Evolutionary conservation across 2,797 vertebrate species (phyloP).

Genomic region (Diplodus sargus): DNA sequence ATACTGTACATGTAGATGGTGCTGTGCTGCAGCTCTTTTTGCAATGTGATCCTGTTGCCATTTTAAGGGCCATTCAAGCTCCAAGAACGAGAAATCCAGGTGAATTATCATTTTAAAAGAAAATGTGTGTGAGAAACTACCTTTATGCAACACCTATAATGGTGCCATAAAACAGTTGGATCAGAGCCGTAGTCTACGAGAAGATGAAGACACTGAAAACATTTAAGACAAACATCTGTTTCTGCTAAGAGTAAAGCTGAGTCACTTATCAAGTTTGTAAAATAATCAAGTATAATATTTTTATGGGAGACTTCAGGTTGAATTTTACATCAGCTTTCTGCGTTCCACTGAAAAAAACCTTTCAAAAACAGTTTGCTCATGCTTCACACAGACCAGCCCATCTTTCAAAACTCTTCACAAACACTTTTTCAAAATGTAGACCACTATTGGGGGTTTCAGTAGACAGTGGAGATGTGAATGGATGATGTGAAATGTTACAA

Average conservation of each 20-base stretch:
- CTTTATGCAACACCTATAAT: conserved; percentile 54
- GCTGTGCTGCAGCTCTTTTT: conserved; percentile 34
- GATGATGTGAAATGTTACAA: conserved; percentile 66
- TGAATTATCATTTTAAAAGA: conserved; percentile 43
- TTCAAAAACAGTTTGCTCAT: conserved; percentile 32
- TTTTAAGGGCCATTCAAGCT: conserved; percentile 43
- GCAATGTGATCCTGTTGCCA: conserved; percentile 54
- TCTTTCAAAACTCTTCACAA: conserved; percentile 49
- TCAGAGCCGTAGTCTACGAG: conserved; percentile 21
- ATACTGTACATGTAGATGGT: conserved; percentile 14
- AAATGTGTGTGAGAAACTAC: conserved; percentile 23
- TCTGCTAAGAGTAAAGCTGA: conserved; percentile 1
- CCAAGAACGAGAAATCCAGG: conserved; percentile 70
- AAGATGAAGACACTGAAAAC: conserved; percentile 12
- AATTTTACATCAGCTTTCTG: conserved; percentile 15
- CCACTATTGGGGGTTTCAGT: conserved; percentile 49
- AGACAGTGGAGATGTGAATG: conserved; percentile 54
- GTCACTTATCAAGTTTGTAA: not conserved
- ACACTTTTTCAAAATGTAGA: conserved; percentile 45
- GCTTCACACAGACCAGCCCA: conserved; percentile 37
- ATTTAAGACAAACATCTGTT: conserved; percentile 21
- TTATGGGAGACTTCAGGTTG: conserved; percentile 30
- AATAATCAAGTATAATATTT: conserved; percentile 7
- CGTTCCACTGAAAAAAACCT: conserved; percentile 13
- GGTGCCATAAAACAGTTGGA: conserved; percentile 46